These are phyloP conservation scores for Halcyon malimbica DNA, from an alignment of 2,113 vertebrate species.

Conservation along the genomic window DNA sequence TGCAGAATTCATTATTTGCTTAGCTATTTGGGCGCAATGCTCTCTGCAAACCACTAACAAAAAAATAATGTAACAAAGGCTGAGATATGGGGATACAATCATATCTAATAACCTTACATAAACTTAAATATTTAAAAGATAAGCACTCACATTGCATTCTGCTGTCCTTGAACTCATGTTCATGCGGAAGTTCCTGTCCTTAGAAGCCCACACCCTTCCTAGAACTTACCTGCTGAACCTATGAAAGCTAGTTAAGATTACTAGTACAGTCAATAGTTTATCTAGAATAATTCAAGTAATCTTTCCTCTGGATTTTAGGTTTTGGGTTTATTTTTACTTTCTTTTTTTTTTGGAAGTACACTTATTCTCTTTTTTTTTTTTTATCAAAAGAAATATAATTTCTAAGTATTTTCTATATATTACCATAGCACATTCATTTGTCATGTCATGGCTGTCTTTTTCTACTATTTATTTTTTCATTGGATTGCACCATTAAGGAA, in stretches of 20 bases:
- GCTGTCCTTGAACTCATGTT: not conserved
- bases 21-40: not conserved
- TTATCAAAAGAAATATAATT: not conserved
- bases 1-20: not conserved
- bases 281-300: not conserved
- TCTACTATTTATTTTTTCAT: not conserved
- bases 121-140: not conserved
- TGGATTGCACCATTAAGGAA: not conserved
- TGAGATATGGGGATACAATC: not conserved
- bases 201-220: not conserved
- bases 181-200: rapidly evolving
- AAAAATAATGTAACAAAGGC: not conserved
- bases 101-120: not conserved
- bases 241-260: not conserved
- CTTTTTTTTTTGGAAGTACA: not conserved
- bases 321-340: not conserved
- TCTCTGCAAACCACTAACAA: not conserved
- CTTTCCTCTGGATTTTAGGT: not conserved
- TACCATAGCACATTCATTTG: not conserved
- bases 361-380: not conserved
- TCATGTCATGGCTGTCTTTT: not conserved
- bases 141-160: not conserved
- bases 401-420: not conserved
- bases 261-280: not conserved
- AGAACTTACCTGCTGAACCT: not conserved